Evolutionary conservation across 2,797 vertebrate genomes (phyloP).

Genomic region (Ficedula albicollis): DNA sequence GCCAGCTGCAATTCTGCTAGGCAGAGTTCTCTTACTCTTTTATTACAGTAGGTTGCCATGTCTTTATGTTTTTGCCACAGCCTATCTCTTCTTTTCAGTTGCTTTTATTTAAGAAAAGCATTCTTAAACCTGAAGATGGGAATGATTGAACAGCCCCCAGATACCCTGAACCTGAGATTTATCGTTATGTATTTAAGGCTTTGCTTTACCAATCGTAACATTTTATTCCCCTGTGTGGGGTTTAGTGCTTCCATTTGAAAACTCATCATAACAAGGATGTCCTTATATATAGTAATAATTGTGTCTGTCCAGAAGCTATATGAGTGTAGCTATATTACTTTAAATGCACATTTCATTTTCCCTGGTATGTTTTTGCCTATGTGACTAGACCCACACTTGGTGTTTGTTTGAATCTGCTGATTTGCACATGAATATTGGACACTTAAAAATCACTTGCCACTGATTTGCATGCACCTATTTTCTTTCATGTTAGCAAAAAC

Average conservation of each 20-base stretch:
- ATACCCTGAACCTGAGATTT: conserved; percentile 29
- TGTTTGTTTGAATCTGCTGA: conserved; percentile 4
- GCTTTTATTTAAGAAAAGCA: conserved; percentile 25
- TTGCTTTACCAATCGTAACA: conserved; percentile 14
- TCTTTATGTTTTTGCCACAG: conserved; percentile 1
- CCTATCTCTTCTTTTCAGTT: conserved; percentile 1
- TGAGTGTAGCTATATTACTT: not conserved
- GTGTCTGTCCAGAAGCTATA: not conserved
- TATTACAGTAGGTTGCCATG: not conserved
- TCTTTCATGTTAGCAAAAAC: not conserved
- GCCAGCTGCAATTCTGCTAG: not conserved
- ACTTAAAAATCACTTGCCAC: not conserved
- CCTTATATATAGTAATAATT: not conserved
- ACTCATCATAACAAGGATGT: not conserved
- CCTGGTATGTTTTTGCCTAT: not conserved
- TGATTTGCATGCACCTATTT: not conserved
- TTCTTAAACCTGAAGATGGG: conserved; percentile 17
- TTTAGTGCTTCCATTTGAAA: conserved; percentile 22
- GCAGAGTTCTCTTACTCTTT: not conserved
- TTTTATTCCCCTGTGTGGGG: conserved; percentile 16
- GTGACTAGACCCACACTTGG: not conserved
- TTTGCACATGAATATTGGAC: conserved; percentile 21
- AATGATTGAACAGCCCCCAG: conserved; percentile 3
- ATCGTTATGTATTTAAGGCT: conserved; percentile 18
- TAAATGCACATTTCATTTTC: not conserved